Evolutionary conservation across 1,140 invertebrate species (phyloP), one percentile per base, ranked within the genome.

Genomic region (Pemphigus obesinymphae): DNA sequence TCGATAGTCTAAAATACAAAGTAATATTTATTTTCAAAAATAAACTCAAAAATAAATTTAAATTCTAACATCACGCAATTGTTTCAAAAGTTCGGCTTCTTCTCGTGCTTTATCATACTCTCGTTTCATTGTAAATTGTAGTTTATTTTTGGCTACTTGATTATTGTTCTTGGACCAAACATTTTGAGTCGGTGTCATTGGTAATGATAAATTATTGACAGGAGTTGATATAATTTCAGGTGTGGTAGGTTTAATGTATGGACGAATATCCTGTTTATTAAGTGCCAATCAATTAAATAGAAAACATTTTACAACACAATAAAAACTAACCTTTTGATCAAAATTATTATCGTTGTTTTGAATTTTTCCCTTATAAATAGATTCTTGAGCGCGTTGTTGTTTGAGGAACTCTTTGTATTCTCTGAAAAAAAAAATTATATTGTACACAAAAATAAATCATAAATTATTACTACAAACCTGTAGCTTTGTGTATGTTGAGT

Each of bases 81-180:
- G 93, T 70, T 94, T 91, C 82, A 97, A 91, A 83, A 96, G 88
- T 86, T 96, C 94, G 23, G 92, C 92, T 86, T 97, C 96, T 87
- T 97, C 95, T 85, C 93, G 92, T 83, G 94, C 94, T 85, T 94
- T 93, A 85, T 97, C 95, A 82, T 96, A 94, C 85, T 96, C 95
- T 83, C 95, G 89, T 84, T 95, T 92, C 92, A 97, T 96, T 8
- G 96, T 97, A 87, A 96, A 97, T 84, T 92, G 94, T 84, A 95
- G 90, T 86, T 95, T 95, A 83, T 94, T 78, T 40, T 63, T 66
- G 40, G 29, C 4, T 4, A 20, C 4, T 29, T 68, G 37, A 11
- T 26, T 58, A 3, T 70, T 68, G n/a, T 34, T 55, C 6, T 66
- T 68, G 10, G 20, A 40, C 53, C 61, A 76, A n/a, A 53, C 17